A percentile compares a stretch with the other conserved stretches of the same genome.
Conservation (phyloP, 2,113 vertebrate genomes). For the Danio rerio region GRCz12tu NC_133190.1:49246001-49246500, state of each 20-base stretch:
- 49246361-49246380: slow-evolving; percentile 11
- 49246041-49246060: too few relatives aligned
- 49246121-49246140: too few relatives aligned
- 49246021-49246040: too few relatives aligned
- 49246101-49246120: too few relatives aligned
- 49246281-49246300: not conserved
- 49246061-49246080: too few relatives aligned
- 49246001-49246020: too few relatives aligned
- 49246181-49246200: too few relatives aligned
- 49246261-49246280: not conserved
- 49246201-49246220: too few relatives aligned
- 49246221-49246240: not conserved
- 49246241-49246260: not conserved
- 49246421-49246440: not conserved
- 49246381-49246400: too few relatives aligned
- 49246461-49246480: slow-evolving; percentile 7
- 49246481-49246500: not conserved
- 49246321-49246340: not conserved
- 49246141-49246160: too few relatives aligned
- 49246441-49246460: slow-evolving; percentile 7
- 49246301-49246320: slow-evolving; percentile 4
- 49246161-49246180: too few relatives aligned
- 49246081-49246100: too few relatives aligned
- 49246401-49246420: not conserved
- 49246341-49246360: not conserved